Evolutionary conservation across 2,888 invertebrate genomes (phyloP).

Genomic region (Ormyrus nitidulus): DNA sequence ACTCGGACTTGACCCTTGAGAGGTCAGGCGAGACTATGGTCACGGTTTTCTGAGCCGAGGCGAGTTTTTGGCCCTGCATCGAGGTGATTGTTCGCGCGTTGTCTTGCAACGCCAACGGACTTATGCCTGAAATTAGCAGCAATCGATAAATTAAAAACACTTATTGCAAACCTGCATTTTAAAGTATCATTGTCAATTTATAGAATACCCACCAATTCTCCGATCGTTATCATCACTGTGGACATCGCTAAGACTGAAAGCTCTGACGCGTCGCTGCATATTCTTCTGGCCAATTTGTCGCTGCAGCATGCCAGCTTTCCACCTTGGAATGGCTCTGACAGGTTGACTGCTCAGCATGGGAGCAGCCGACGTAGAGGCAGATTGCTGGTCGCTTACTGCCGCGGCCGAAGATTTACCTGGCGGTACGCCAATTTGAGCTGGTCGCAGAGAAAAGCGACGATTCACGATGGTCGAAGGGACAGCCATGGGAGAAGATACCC

Average conservation of each 20-base stretch:
- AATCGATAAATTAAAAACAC: neutral
- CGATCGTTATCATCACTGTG: slow-evolving; percentile 58
- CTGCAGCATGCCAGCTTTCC: slow-evolving; percentile 72
- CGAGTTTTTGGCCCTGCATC: slow-evolving; percentile 51
- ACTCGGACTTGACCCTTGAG: slow-evolving; percentile 25
- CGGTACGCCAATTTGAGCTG: slow-evolving; percentile 63
- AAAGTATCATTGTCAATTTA: neutral
- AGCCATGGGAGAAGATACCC: slow-evolving; percentile 67
- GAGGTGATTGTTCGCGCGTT: slow-evolving; percentile 60
- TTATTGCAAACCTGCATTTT: no score
- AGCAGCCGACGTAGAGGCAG: neutral
- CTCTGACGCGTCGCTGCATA: slow-evolving; percentile 68
- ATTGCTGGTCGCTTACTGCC: neutral
- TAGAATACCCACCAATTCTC: slow-evolving; percentile 30
- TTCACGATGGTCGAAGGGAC: slow-evolving; percentile 33
- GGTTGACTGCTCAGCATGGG: neutral
- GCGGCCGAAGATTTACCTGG: slow-evolving; percentile 31
- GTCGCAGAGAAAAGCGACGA: slow-evolving; percentile 68
- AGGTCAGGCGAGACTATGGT: slow-evolving; percentile 68
- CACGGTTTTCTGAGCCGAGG: slow-evolving; percentile 64
- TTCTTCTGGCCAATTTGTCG: slow-evolving; percentile 70
- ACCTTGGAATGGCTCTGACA: slow-evolving; percentile 64
- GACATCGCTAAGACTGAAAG: slow-evolving; percentile 72
- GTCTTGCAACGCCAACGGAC: slow-evolving; percentile 66
- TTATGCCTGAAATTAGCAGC: slow-evolving; percentile 56